Evolutionary conservation across 2,113 vertebrate genomes (phyloP).

Genomic region (Puffinus mauretanicus): DNA sequence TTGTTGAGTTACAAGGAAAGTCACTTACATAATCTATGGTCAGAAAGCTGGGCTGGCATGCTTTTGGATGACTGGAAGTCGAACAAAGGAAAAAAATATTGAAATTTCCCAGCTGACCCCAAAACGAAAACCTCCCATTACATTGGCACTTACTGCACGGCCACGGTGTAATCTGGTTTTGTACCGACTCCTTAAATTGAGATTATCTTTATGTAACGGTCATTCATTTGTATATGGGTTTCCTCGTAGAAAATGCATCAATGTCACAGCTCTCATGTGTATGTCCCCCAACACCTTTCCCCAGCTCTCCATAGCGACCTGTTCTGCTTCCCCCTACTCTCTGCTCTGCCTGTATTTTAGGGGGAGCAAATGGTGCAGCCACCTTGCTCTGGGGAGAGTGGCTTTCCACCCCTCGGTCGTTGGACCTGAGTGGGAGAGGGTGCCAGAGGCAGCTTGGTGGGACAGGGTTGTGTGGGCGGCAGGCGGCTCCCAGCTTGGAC

Average conservation of each 20-base stretch:
- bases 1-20: background rate
- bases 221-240: background rate
- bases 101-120: background rate
- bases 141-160: background rate
- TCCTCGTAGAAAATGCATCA: background rate
- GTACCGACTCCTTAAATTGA: background rate
- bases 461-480: accelerated
- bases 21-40: background rate
- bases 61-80: slow-evolving; percentile 20
- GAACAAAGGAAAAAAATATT: background rate
- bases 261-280: background rate
- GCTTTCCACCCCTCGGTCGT: accelerated
- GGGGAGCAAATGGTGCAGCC: background rate
- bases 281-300: accelerated
- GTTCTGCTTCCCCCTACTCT: background rate
- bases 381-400: background rate
- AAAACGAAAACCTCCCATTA: slow-evolving; percentile 26
- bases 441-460: background rate
- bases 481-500: background rate
- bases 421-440: background rate
- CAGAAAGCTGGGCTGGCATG: background rate
- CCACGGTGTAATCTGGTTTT: slow-evolving; percentile 18
- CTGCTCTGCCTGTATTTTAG: background rate
- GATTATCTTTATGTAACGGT: slow-evolving; percentile 5
- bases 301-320: background rate